Conservation (phyloP, 2,113 vertebrate genomes). For the Atrichornis clamosus region DNA sequence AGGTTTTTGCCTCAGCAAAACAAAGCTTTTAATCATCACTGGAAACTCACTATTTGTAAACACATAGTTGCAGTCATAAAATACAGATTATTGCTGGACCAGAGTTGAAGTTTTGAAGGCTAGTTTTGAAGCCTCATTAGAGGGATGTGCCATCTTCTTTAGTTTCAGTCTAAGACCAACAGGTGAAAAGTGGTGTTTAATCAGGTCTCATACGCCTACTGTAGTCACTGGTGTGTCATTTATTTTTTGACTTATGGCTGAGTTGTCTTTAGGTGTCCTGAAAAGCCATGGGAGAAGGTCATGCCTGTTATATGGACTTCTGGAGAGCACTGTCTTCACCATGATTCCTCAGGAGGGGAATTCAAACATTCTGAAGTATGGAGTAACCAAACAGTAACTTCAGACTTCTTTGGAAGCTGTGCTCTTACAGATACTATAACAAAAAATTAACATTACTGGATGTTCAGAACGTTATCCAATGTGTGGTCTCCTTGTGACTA, state of each 20-base stretch:
- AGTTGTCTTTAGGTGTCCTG: neutral
- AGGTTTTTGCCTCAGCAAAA: neutral
- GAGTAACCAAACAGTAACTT: neutral
- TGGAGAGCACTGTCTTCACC: neutral
- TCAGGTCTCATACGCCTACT: neutral
- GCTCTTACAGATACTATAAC: neutral
- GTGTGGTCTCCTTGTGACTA: neutral
- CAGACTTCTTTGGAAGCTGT: neutral
- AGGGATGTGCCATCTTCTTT: neutral
- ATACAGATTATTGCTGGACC: neutral
- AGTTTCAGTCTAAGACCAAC: neutral
- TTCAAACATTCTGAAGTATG: neutral
- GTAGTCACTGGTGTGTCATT: rapidly evolving
- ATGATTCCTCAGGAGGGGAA: neutral
- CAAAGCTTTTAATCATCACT: neutral
- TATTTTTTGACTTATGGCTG: neutral
- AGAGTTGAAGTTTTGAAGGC: too few species aligned
- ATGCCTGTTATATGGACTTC: rapidly evolving
- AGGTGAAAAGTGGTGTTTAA: neutral
- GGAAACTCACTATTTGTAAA: neutral
- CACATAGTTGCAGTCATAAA: neutral
- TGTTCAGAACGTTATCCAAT: neutral
- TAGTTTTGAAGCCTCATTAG: neutral
- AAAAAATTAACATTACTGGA: neutral
- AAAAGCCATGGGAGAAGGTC: neutral